Evolutionary conservation across 2,113 vertebrate genomes (phyloP).

Genomic region (Cyrtonyx montezumae): DNA sequence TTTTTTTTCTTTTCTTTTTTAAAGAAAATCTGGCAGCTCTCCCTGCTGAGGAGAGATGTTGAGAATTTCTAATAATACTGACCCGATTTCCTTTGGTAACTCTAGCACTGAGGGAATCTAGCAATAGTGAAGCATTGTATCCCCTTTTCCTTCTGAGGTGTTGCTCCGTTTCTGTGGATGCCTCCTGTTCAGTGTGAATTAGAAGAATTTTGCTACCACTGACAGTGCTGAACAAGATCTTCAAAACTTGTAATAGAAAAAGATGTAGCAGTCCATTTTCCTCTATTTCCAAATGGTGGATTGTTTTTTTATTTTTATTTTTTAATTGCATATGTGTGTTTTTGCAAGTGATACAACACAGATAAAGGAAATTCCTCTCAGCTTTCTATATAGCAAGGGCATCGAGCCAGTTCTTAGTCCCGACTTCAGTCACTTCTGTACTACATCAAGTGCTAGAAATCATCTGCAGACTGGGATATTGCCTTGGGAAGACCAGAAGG

Average conservation of each 20-base stretch:
- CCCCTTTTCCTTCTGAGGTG: background rate
- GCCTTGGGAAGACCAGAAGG: background rate
- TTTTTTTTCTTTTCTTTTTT: background rate
- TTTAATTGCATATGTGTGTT: background rate
- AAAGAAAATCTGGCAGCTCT: constrained; percentile 51
- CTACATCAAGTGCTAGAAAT: background rate
- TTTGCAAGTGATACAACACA: background rate
- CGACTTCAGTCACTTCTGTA: background rate
- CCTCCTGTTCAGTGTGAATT: constrained; percentile 36
- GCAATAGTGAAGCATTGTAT: constrained; percentile 4
- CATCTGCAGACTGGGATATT: background rate
- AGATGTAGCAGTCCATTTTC: background rate
- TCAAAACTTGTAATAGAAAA: background rate
- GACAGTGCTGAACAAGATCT: background rate
- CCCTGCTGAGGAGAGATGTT: constrained; percentile 32
- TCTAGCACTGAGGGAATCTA: background rate
- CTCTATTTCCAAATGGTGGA: background rate
- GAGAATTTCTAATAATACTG: constrained; percentile 66
- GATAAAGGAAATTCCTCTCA: background rate
- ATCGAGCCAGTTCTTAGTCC: background rate
- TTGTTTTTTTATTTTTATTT: background rate
- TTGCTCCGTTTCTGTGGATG: constrained; percentile 5
- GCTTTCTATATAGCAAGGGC: background rate
- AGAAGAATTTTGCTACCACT: constrained; percentile 5
- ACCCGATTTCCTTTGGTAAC: constrained; percentile 52